phyloP scores from a whole-genome alignment of 1,140 invertebrate genomes.

The Tachypleus tridentatus region DNA sequence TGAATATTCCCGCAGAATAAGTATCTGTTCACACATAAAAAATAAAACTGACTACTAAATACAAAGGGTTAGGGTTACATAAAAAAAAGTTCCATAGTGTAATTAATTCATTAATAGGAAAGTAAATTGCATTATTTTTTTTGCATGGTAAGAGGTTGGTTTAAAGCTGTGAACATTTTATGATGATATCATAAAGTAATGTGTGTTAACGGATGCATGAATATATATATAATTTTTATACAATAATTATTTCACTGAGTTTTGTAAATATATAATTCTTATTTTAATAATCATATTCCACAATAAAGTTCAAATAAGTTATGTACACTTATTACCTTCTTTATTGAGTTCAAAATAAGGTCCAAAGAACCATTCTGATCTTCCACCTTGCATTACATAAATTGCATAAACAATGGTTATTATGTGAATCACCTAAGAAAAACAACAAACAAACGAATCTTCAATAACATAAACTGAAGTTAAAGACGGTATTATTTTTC shows the following conservation, averaged over 20 bases:
- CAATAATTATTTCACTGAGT: neutral
- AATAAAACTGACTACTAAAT: conserved; percentile 6
- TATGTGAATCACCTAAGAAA: conserved; percentile 16
- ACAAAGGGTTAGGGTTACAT: neutral
- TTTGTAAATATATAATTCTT: neutral
- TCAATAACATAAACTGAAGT: neutral
- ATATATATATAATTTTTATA: conserved; percentile 8
- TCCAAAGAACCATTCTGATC: conserved; percentile 16
- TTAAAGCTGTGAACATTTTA: too few relatives aligned
- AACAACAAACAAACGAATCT: neutral
- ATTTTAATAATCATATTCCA: neutral
- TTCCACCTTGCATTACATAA: conserved; percentile 18
- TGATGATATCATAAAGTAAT: too few relatives aligned
- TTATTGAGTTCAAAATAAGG: conserved; percentile 17
- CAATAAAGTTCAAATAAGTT: too few relatives aligned
- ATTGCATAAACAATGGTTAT: conserved; percentile 16
- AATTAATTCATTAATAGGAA: neutral
- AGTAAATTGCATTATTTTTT: neutral
- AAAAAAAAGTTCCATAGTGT: neutral
- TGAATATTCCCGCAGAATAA: neutral
- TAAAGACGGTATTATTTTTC: neutral
- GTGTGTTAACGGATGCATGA: conserved; percentile 3
- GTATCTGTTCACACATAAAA: conserved; percentile 1
- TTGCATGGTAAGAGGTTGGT: too few relatives aligned
- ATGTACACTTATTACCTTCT: neutral